Base-by-base conservation (phyloP, 2,797 vertebrate species). In the Pseudomugil gertrudae region DNA sequence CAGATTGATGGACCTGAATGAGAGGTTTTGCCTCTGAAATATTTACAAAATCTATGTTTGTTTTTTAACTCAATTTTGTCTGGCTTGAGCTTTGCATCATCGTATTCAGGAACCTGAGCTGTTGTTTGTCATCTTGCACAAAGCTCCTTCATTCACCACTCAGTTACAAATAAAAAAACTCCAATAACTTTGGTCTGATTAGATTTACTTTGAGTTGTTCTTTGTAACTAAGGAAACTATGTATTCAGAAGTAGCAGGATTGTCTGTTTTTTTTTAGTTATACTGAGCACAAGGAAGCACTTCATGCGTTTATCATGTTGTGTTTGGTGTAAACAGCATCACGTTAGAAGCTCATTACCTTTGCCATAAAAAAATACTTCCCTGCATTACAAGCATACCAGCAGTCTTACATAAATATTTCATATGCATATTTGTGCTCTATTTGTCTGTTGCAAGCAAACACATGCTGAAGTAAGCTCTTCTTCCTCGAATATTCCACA, bases 371-470 rank as follows among this genome's bases (percentile, higher is more conserved):
- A 54, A 65, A 66, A 77, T 76, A 70, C 57, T 38, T 62, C 2
- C 14, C 61, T 67, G 57, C 59, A 72, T 83, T 63, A 14, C 74
- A 75, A 3, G 10, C 58, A 3, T 70, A 59, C 59, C 75, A 53
- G 23, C 57, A 21, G 14, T 35, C 52, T 47, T n/a, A 53, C 21
- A 33, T 69, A 68, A 72, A 69, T 83, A 88, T 76, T 68, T 81
- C 24, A 59, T 53, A 74, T 32, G 57, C 63, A 57, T 53, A 64
- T 51, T 27, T 68, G 32, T 53, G 57, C 40, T 33, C 40, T 30
- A 21, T 55, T 63, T 50, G 53, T 63, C 26, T 24, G 26, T 24
- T 36, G 51, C 52, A 32, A 27, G 29, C 33, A 60, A 56, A 43
- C 43, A 24, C 24, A 13, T 11, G 26, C 0, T 56, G 54, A 7